These are phyloP conservation scores for Girardinichthys multiradiatus DNA, from an alignment of 2,113 vertebrate genomes.

Conservation along the genomic window DNA sequence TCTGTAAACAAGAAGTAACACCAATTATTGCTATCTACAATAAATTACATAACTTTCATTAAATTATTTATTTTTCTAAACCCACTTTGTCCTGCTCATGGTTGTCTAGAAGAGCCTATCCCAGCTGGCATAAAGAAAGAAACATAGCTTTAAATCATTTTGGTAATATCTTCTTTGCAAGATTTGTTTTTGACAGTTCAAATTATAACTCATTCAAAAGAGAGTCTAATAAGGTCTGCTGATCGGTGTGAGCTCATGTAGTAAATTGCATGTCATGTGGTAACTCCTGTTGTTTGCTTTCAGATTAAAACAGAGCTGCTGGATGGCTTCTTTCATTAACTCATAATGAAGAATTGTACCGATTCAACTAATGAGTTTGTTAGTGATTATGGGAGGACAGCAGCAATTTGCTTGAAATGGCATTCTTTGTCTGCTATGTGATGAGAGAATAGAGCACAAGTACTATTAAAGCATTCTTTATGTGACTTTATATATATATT, in stretches of 20 bases:
- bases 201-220: neutral
- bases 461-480: neutral
- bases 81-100: neutral
- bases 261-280: neutral
- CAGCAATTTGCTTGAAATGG: slow-evolving; percentile 19
- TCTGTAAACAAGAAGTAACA: slow-evolving; percentile 2
- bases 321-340: slow-evolving; percentile 19
- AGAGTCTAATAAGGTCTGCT: slow-evolving; percentile 2
- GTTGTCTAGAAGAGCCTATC: neutral
- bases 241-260: neutral
- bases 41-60: neutral
- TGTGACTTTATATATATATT: neutral
- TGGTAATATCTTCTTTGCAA: neutral
- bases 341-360: slow-evolving; percentile 27
- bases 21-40: neutral
- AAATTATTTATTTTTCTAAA: neutral
- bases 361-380: slow-evolving; percentile 26
- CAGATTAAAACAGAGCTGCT: slow-evolving; percentile 25
- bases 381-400: slow-evolving; percentile 25
- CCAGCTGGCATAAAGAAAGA: neutral
- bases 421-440: slow-evolving; percentile 7
- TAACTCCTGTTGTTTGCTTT: slow-evolving; percentile 13
- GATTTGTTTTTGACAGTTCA: neutral
- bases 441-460: slow-evolving; percentile 5
- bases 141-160: neutral